Conservation (phyloP, 2,888 invertebrate genomes). For the Limnephilus marmoratus region DNA sequence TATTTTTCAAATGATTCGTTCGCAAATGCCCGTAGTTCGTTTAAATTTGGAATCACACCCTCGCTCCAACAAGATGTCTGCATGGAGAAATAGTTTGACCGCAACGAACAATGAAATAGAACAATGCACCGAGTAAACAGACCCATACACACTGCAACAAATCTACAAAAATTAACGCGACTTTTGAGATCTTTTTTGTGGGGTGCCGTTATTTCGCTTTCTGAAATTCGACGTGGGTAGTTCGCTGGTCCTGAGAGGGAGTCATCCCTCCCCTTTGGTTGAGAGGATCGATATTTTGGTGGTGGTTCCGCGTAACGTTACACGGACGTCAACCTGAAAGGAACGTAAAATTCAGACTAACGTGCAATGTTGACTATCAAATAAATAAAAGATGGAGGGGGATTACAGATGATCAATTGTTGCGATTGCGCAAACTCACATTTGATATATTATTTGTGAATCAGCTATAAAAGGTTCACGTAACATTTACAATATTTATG, state of each 20-base stretch:
- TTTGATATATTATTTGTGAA: background rate
- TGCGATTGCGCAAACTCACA: background rate
- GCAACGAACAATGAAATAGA: background rate
- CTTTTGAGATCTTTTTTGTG: background rate
- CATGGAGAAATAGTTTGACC: conserved; percentile 27
- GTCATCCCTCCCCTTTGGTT: conserved; percentile 59
- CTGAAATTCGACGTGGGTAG: background rate
- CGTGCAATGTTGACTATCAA: background rate
- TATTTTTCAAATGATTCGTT: conserved; percentile 49
- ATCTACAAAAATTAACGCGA: background rate
- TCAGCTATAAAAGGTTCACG: background rate
- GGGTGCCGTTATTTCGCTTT: conserved; percentile 13
- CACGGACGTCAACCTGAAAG: conserved; percentile 45
- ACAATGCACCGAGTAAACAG: background rate
- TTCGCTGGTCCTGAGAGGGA: conserved; percentile 54
- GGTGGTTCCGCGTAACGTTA: conserved; percentile 57
- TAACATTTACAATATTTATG: background rate
- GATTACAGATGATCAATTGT: background rate
- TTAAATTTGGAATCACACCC: conserved; percentile 60
- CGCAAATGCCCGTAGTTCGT: conserved; percentile 52
- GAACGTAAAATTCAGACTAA: background rate
- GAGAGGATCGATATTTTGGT: conserved; percentile 63
- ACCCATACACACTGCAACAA: background rate
- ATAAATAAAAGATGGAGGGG: background rate
- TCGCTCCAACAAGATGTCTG: conserved; percentile 57